phyloP scores from a whole-genome alignment of 1,140 invertebrate genomes.

The Papilio aristodemus region DNA sequence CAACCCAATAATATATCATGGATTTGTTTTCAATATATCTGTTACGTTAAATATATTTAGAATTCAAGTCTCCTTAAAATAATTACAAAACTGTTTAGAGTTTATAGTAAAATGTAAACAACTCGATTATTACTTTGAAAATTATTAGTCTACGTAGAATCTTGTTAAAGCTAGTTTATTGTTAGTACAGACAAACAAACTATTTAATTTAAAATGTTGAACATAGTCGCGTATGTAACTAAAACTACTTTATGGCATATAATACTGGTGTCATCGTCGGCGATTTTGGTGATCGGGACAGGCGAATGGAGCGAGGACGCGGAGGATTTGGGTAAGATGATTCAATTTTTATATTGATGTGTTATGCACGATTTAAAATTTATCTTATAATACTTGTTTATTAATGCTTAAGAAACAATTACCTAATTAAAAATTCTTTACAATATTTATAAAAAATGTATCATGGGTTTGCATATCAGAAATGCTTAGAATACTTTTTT shows the following conservation, averaged over 20 bases:
- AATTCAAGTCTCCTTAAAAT: neutral
- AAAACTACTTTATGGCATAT: constrained; percentile 46
- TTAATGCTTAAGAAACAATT: too few species aligned
- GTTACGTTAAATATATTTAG: neutral
- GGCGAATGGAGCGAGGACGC: constrained; percentile 76
- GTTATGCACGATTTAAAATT: too few species aligned
- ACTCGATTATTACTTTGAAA: neutral
- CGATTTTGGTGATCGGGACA: constrained; percentile 52
- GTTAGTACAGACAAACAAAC: neutral
- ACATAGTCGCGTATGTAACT: constrained; percentile 35
- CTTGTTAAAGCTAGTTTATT: neutral
- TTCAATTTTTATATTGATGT: too few species aligned
- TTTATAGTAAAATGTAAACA: neutral
- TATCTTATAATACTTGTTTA: too few species aligned
- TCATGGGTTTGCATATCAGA: too few species aligned
- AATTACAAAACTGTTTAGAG: neutral
- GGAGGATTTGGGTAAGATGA: constrained; percentile 68
- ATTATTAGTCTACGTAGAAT: neutral
- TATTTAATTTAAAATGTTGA: constrained; percentile 20
- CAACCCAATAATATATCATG: neutral
- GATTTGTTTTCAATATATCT: neutral
- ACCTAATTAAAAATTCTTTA: too few species aligned
- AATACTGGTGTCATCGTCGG: constrained; percentile 49
- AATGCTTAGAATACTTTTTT: too few species aligned
- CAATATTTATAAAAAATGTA: too few species aligned